Conservation (phyloP, 2,888 invertebrate species). For the Encarsia formosa region DNA sequence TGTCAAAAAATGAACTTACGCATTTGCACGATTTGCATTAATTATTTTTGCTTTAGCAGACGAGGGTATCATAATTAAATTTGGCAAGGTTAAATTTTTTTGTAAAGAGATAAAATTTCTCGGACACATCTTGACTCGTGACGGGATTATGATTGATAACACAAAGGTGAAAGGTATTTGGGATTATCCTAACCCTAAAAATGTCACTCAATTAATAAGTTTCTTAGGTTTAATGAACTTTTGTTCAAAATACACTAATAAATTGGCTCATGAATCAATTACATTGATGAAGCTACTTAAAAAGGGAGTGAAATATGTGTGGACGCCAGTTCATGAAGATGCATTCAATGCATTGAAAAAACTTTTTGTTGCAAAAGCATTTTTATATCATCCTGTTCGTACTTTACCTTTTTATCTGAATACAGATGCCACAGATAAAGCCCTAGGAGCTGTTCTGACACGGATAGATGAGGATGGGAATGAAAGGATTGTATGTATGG, state of each 20-base stretch:
- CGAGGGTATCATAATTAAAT: too few relatives aligned
- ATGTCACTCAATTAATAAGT: conserved; percentile 26
- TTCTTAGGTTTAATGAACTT: conserved; percentile 29
- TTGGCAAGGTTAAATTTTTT: too few relatives aligned
- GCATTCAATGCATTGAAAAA: neutral
- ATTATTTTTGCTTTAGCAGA: too few relatives aligned
- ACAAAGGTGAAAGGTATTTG: too few relatives aligned
- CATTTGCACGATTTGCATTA: too few relatives aligned
- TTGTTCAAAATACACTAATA: neutral
- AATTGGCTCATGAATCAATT: neutral
- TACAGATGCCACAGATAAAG: neutral
- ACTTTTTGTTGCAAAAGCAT: neutral
- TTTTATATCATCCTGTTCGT: neutral
- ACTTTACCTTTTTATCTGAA: too few relatives aligned
- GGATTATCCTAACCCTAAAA: too few relatives aligned
- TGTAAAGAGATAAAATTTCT: too few relatives aligned
- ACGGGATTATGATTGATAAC: too few relatives aligned
- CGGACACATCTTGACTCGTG: too few relatives aligned
- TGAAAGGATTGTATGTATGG: neutral
- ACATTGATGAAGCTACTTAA: too few relatives aligned
- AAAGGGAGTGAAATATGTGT: neutral
- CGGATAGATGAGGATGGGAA: neutral
- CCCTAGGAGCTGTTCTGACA: neutral
- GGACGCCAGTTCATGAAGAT: neutral
- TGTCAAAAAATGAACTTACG: too few relatives aligned